phyloP scores from a whole-genome alignment of 2,113 vertebrate species.

The Grammomys dolichurus region DNA sequence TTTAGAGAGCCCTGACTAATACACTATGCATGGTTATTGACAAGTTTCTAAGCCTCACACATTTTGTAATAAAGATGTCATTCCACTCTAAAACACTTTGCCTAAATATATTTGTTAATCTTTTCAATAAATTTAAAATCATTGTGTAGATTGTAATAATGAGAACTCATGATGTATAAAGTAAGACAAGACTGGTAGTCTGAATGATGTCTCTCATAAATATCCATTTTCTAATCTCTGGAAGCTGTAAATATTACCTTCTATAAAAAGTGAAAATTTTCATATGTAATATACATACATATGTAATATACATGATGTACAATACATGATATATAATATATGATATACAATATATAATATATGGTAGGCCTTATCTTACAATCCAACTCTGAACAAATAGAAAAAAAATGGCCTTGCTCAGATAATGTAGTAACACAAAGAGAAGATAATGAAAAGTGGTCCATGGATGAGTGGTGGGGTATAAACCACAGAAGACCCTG shows the following conservation, averaged over 20 bases:
- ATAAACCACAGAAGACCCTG: background rate
- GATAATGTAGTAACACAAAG: background rate
- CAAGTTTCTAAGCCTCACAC: background rate
- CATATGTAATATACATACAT: background rate
- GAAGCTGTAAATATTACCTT: background rate
- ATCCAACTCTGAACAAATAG: background rate
- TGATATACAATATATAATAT: background rate
- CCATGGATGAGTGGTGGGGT: background rate
- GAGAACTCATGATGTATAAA: background rate
- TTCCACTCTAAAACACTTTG: background rate
- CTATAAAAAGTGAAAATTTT: background rate
- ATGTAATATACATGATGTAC: too few relatives aligned
- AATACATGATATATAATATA: too few relatives aligned
- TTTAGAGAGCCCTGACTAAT: background rate
- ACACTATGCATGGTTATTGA: background rate
- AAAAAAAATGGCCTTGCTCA: background rate
- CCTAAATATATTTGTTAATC: background rate
- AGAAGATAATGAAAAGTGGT: background rate
- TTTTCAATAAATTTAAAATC: background rate
- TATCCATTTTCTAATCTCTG: background rate
- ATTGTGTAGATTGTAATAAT: background rate
- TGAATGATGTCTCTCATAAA: background rate
- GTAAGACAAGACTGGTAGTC: fast-evolving
- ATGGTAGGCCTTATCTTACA: background rate
- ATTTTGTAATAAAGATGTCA: background rate